Conservation (phyloP, 2,888 invertebrate species). For the Drosophila differens region DNA sequence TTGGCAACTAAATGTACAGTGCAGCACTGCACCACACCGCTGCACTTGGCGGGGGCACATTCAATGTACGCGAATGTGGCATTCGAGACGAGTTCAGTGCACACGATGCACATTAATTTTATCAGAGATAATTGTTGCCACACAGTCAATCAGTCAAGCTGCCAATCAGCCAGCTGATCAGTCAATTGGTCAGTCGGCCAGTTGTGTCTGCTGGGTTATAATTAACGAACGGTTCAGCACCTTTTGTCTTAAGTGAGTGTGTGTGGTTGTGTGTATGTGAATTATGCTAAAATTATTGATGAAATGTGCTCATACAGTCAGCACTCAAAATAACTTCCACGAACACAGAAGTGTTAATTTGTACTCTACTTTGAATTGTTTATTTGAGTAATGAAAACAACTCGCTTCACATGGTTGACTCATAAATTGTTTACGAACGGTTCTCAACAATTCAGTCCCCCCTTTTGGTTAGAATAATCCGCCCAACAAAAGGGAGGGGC, state of each 20-base stretch:
- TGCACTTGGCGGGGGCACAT: conserved; percentile 28
- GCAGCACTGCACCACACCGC: conserved; percentile 11
- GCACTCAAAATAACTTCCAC: conserved; percentile 21
- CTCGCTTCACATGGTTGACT: conserved; percentile 50
- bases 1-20: conserved; percentile 28
- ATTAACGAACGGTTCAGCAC: conserved; percentile 53
- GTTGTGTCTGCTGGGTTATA: conserved; percentile 49
- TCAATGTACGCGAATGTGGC: conserved; percentile 51
- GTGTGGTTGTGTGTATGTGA: conserved; percentile 38
- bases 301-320: conserved; percentile 16
- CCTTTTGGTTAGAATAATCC: neutral
- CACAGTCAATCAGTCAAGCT: conserved; percentile 28
- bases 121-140: conserved; percentile 41
- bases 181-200: conserved; percentile 25
- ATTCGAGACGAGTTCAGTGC: conserved; percentile 43
- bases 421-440: conserved; percentile 18
- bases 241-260: conserved; percentile 12
- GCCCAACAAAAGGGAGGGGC: neutral
- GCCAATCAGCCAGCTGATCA: conserved; percentile 18
- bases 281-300: conserved; percentile 45
- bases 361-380: conserved; percentile 32
- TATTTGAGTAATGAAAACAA: conserved; percentile 35
- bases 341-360: conserved; percentile 53
- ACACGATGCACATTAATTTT: conserved; percentile 67
- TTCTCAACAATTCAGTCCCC: neutral